Conservation (phyloP, 1,140 invertebrate genomes). For the Heliconius melpomene region DNA sequence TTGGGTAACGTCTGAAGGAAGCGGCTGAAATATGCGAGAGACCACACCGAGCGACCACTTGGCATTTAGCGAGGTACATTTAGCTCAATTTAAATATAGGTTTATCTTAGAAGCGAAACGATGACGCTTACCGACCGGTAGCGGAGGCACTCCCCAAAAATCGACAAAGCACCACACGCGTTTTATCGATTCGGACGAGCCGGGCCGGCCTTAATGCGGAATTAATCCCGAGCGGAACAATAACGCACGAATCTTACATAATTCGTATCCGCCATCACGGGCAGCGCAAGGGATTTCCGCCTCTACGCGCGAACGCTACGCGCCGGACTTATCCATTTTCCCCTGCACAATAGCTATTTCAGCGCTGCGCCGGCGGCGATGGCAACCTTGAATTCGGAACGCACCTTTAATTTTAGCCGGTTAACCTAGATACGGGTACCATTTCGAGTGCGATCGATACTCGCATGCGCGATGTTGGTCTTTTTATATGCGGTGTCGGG, state of each 20-base stretch:
- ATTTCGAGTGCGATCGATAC: slow-evolving; percentile 71
- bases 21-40: slow-evolving; percentile 19
- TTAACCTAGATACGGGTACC: slow-evolving; percentile 77
- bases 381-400: slow-evolving; percentile 76
- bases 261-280: slow-evolving; percentile 65
- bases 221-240: slow-evolving; percentile 59
- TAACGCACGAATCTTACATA: slow-evolving; percentile 75
- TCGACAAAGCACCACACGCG: slow-evolving; percentile 50
- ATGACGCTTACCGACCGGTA: slow-evolving; percentile 57
- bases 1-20: slow-evolving; percentile 17
- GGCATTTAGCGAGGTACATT: slow-evolving; percentile 31
- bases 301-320: slow-evolving; percentile 57
- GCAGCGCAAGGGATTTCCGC: slow-evolving; percentile 58
- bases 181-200: slow-evolving; percentile 48
- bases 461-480: slow-evolving; percentile 66
- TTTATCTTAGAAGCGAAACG: slow-evolving; percentile 50
- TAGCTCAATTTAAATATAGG: slow-evolving; percentile 66
- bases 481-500: slow-evolving; percentile 59
- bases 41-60: slow-evolving; percentile 22
- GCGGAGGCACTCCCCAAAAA: slow-evolving; percentile 56
- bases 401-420: slow-evolving; percentile 80
- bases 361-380: slow-evolving; percentile 71
- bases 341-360: slow-evolving; percentile 73
- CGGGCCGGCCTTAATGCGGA: slow-evolving; percentile 41
- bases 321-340: slow-evolving; percentile 61